A percentile compares a stretch with the other conserved stretches of the same genome.
These are phyloP conservation scores for Harpagifer antarcticus DNA, from an alignment of 2,797 vertebrate genomes.

Conservation along the genomic window DNA sequence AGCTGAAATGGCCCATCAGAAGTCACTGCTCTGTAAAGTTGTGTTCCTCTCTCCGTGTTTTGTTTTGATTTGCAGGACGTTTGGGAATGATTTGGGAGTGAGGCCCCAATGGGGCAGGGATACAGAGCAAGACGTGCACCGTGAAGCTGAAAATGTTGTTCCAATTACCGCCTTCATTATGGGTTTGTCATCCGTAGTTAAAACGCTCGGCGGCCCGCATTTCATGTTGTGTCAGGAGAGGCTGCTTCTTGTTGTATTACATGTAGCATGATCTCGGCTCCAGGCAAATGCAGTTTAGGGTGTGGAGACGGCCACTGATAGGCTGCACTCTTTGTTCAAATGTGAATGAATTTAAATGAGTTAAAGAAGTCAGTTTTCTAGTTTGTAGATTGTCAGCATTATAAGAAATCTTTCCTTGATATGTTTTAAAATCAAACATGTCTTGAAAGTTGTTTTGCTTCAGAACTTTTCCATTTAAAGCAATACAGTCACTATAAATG, in stretches of 20 bases:
- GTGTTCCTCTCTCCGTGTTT: conserved; percentile 74
- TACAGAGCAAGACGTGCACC: conserved; percentile 71
- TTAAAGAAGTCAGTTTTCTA: conserved; percentile 1
- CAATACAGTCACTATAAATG: conserved; percentile 35
- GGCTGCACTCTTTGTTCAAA: conserved; percentile 54
- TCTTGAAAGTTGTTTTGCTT: conserved; percentile 34
- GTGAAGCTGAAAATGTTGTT: conserved; percentile 83
- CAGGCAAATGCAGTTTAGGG: conserved; percentile 57
- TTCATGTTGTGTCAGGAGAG: conserved; percentile 79
- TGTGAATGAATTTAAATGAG: conserved; percentile 21
- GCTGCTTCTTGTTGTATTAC: conserved; percentile 72
- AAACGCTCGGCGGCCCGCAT: conserved; percentile 68
- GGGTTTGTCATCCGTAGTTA: conserved; percentile 81
- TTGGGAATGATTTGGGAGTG: conserved; percentile 86
- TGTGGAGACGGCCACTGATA: conserved; percentile 54
- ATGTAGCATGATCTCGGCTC: conserved; percentile 70
- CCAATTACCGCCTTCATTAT: conserved; percentile 86
- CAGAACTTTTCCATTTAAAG: conserved; percentile 36
- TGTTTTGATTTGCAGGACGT: conserved; percentile 84
- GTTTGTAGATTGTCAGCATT: conserved; percentile 7
- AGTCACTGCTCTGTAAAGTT: conserved; percentile 81
- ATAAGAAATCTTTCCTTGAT: background rate
- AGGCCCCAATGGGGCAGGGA: conserved; percentile 79
- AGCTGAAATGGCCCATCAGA: conserved; percentile 80
- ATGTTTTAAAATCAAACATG: conserved; percentile 30